Conservation (phyloP, 2,888 invertebrate species). For the Drosophila robusta region DNA sequence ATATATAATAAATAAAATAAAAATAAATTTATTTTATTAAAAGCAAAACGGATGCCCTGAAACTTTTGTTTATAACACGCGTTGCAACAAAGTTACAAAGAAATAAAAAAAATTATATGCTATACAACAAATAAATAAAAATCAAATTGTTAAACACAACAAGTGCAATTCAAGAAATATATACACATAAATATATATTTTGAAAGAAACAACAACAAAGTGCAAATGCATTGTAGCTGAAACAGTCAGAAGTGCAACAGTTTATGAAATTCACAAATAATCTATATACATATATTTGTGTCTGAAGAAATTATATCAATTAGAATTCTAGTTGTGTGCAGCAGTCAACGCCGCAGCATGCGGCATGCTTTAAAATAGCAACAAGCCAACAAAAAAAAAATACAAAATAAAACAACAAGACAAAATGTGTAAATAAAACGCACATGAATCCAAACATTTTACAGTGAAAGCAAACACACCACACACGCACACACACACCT, state of each 20-base stretch:
- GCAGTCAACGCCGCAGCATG: constrained; percentile 28
- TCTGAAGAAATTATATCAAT: constrained; percentile 22
- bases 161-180: constrained; percentile 67
- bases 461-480: constrained; percentile 56
- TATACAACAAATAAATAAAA: constrained; percentile 25
- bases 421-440: constrained; percentile 61
- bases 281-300: constrained; percentile 9
- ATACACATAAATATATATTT: constrained; percentile 18
- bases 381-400: constrained; percentile 30
- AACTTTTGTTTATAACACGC: constrained; percentile 44
- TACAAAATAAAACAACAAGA: constrained; percentile 15
- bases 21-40: constrained; percentile 24
- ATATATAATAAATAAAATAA: constrained; percentile 22
- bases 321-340: constrained; percentile 15
- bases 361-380: constrained; percentile 52
- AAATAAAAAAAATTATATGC: constrained; percentile 26
- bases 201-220: constrained; percentile 49
- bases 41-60: constrained; percentile 49
- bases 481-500: constrained; percentile 21
- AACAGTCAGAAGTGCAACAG: constrained; percentile 43
- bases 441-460: constrained; percentile 64
- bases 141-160: constrained; percentile 67
- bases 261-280: constrained; percentile 24
- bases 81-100: constrained; percentile 36
- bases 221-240: constrained; percentile 68